These are phyloP conservation scores for Galbula dea DNA, from an alignment of 2,113 vertebrate species.

Conservation along the genomic window DNA sequence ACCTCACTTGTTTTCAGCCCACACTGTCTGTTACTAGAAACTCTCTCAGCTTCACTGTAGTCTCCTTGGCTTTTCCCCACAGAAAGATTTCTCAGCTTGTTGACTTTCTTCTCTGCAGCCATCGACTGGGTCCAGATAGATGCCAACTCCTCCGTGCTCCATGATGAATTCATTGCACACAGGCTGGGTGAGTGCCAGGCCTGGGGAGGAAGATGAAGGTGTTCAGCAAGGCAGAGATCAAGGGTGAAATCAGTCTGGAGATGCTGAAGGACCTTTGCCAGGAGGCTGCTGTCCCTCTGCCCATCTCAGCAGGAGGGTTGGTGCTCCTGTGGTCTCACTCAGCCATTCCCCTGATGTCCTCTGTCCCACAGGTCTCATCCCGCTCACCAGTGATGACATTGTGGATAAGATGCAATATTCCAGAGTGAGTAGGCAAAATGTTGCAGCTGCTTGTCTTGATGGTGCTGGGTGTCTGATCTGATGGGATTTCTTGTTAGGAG, in stretches of 20 bases:
- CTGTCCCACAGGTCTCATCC: conserved; percentile 85
- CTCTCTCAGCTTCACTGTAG: not conserved
- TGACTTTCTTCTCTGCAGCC: conserved; percentile 69
- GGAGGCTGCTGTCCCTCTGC: not conserved
- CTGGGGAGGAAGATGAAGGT: accelerated
- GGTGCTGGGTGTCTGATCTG: not conserved
- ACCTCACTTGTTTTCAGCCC: accelerated
- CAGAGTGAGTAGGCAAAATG: conserved; percentile 73
- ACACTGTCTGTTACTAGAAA: accelerated
- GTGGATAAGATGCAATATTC: conserved; percentile 98
- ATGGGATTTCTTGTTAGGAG: not conserved
- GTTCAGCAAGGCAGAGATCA: not conserved
- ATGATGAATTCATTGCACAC: conserved; percentile 96
- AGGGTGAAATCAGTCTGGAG: not conserved
- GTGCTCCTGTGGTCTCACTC: not conserved
- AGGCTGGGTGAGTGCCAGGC: conserved; percentile 82
- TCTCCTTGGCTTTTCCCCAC: not conserved
- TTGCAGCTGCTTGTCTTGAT: accelerated
- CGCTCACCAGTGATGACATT: conserved; percentile 95
- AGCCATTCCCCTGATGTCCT: not conserved
- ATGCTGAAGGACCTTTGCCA: not conserved
- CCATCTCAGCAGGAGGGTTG: accelerated
- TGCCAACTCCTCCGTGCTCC: conserved; percentile 96
- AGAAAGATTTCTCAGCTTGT: not conserved
- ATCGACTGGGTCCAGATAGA: conserved; percentile 99